Base-by-base conservation (phyloP, 2,888 invertebrate species). In the Drepanosiphum platanoidis region DNA sequence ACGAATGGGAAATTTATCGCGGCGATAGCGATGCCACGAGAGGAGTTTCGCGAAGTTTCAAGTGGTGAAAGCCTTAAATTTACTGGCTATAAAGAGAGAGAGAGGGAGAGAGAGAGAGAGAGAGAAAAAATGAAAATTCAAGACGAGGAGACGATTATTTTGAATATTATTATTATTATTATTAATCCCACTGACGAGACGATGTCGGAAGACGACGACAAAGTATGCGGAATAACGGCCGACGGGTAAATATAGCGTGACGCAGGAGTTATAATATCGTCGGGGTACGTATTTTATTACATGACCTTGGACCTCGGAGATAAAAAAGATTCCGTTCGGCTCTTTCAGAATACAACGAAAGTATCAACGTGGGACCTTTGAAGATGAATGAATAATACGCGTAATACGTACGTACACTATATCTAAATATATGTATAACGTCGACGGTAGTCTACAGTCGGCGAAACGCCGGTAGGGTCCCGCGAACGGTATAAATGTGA, bases 281-380 rank as follows among this genome's bases (percentile, higher is more conserved):
- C 52, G 52, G 22, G 22, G 52, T 52, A 42, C 11, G 13, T 42
- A 13, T 13, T 8, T 13, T 52, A 52, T 18, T 52, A 22, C 8
- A 9, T n/a, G 27, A 71, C 71, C 15, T 39, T 39, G 39, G 39
- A 36, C 34, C 1, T 27, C 1, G n/a, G 27, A 71, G 71, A 39
- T 71, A 71, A 39, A n/a, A n/a, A n/a, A 71, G 27, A 71, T 27
- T 71, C 71, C 39, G 39, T 71, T 39, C 71, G 39, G 71, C n/a
- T 71, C 71, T 39, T n/a, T 39, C n/a, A 71, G 27, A 71, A 13
- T 13, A 27, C 71, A 39, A 27, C 71, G 27, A 27, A 39, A 71
- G 39, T 39, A 71, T 71, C 39, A 39, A 71, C 39, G 15, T 39
- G 71, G 39, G 39, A 39, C 36, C 39, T 71, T 39, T 39, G 27